Conservation (phyloP, 2,797 vertebrate genomes). For the Paratrypauchen microcephalus region DNA sequence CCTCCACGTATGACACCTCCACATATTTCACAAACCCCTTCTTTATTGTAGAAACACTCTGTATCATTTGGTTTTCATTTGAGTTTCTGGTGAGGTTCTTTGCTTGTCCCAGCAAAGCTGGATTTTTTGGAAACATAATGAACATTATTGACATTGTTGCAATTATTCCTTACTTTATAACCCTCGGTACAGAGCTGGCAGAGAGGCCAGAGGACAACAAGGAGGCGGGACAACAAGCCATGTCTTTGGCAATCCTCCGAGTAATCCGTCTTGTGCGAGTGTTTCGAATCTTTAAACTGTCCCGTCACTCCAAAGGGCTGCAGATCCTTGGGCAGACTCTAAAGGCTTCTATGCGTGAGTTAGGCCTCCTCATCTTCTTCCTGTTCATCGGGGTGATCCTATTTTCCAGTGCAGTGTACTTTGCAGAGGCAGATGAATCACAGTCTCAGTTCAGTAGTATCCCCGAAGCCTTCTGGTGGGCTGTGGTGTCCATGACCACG, state of each 20-base stretch:
- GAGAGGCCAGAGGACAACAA: constrained; percentile 92
- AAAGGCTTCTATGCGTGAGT: constrained; percentile 95
- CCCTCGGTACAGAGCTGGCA: constrained; percentile 93
- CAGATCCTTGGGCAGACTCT: constrained; percentile 97
- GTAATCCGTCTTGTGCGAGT: constrained; percentile 96
- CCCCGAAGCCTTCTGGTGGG: constrained; percentile 99
- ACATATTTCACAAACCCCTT: constrained; percentile 96
- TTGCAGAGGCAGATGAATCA: constrained; percentile 94
- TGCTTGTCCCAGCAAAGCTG: constrained; percentile 97
- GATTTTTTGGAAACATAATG: constrained; percentile 99
- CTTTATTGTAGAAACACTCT: constrained; percentile 98
- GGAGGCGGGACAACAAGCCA: constrained; percentile 95
- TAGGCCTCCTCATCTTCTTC: constrained; percentile 96
- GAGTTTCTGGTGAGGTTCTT: constrained; percentile 97
- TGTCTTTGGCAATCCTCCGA: constrained; percentile 96
- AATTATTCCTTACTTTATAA: constrained; percentile 99
- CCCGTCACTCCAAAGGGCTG: constrained; percentile 94
- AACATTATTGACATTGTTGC: constrained; percentile 99
- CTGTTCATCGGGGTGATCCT: constrained; percentile 99
- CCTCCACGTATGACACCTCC: constrained; percentile 72
- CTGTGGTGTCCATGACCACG: constrained; percentile 98
- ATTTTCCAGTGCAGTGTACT: constrained; percentile 98
- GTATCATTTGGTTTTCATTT: constrained; percentile 99
- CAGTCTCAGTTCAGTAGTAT: constrained; percentile 94
- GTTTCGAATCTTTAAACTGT: constrained; percentile 98